Evolutionary conservation across 2,888 invertebrate genomes (phyloP).

Genomic region (Drosophila cyrtoloma): DNA sequence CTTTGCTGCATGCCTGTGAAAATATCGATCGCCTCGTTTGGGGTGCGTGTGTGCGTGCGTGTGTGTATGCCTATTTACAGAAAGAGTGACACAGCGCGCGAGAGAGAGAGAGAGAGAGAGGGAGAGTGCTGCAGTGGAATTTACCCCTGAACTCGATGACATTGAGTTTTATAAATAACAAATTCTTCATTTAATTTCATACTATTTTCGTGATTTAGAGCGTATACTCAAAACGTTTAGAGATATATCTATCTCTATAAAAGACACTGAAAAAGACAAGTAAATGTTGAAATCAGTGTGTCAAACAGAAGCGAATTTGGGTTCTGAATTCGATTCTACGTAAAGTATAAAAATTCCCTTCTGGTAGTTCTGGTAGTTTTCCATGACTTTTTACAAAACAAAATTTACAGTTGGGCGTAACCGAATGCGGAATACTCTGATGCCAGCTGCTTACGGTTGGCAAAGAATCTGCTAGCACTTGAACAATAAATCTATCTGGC

Average conservation of each 20-base stretch:
- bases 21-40: conserved; percentile 74
- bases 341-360: neutral
- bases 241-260: neutral
- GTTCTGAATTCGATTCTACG: neutral
- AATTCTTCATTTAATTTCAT: neutral
- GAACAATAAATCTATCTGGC: neutral
- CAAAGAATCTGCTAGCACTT: neutral
- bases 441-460: neutral
- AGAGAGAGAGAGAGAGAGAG: neutral
- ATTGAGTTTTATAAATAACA: conserved; percentile 14
- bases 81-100: neutral
- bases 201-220: neutral
- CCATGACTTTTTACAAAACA: neutral
- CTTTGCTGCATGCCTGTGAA: conserved; percentile 73
- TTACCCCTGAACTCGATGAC: conserved; percentile 3
- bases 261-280: neutral
- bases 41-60: conserved; percentile 53
- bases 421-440: neutral
- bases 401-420: neutral
- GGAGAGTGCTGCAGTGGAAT: neutral
- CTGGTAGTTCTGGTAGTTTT: neutral
- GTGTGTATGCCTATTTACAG: neutral
- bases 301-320: neutral
- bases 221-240: neutral
- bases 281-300: neutral